Evolutionary conservation across 1,140 invertebrate species (phyloP), one percentile per base, ranked within the genome.

Genomic region (Drosophila mayri): DNA sequence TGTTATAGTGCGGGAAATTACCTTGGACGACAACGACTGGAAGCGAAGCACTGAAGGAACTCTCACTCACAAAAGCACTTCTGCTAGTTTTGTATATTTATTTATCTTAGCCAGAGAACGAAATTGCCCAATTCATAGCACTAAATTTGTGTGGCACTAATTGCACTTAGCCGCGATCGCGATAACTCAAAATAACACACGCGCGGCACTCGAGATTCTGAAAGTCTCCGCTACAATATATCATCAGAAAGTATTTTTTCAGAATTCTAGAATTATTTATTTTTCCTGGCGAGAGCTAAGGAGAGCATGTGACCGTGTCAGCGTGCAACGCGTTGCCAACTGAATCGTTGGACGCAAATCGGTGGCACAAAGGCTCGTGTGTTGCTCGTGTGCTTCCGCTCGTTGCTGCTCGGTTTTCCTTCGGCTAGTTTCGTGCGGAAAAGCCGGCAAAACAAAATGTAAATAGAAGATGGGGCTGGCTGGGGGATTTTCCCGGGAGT

Each of bases 401-500:
- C 52, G 52, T 16, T 35, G 60, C 64, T 43, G 52, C 18, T 50
- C 60, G 43, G 38, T 2, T 50, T 37, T 20, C 18, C 59, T 55
- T 55, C 74, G 60, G 55, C 43, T 58, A 3, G 46, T 41, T n/a
- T 54, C 66, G 72, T 65, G 70, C 28, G 52, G 85, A 88, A 88
- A 87, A 88, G 84, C 84, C 84, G 84, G 84, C 84, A 87, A 84
- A 87, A 87, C 84, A 87, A 87, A 87, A 84, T 87, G 84, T 87
- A 87, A 87, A 87, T 87, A 87, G 52, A 61, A 20, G 14, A 20
- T 54, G 41, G 25, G 18, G 16, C 25, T 22, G 28, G 12, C 4
- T 30, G 35, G 22, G 25, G 25, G n/a, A 38, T n/a, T 54, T 54
- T 22, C 35, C 32, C 18, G 18, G 35, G 20, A 43, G 55, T 9